Evolutionary conservation across 2,888 invertebrate genomes (phyloP), one percentile per base, ranked within the genome.

Genomic region (Meganola albula): DNA sequence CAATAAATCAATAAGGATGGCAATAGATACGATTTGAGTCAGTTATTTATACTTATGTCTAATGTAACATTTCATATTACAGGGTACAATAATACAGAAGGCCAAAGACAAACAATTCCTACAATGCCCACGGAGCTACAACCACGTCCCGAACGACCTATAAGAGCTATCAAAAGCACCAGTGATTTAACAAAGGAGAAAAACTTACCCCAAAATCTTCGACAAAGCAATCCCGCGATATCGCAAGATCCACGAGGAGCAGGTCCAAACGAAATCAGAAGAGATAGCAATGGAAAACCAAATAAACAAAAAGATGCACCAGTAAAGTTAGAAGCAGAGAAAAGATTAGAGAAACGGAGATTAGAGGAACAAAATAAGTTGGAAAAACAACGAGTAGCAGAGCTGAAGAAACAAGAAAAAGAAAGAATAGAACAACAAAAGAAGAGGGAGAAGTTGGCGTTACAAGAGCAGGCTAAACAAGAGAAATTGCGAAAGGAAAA

Each of bases 321-420:
- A n/a, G n/a, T 51, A 18, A 53, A 44, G 26, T 33, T 42, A 7
- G 56, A 47, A 38, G 44, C 56, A 40, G 34, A 48, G 13, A 56
- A 43, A 14, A 59, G 51, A 35, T 21, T 55, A 14, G 45, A 53
- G 18, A 71, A 63, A 43, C 52, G 46, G 7, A 51, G 64, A 31
- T 44, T 64, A 18, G 73, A 66, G 31, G 71, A 73, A 35, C 64
- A 71, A 33, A 68, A 64, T 29, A 69, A 62, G 36, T 6, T 62
- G n/a, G 74, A 80, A 8, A 80, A 77, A 44, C 63, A 69, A 40
- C 48, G 56, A 28, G 12, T 60, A 28, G 73, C 64, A 29, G 71
- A 74, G 39, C 64, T 67, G 33, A 67, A 63, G 31, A 68, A 63
- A 37, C 9, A 54, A 8, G 73, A 78, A 7, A 77, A 74, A 48